A percentile compares a stretch with the other conserved stretches of the same genome.
Evolutionary conservation across 1,140 invertebrate species (phyloP).

Genomic region (Zophobas atratus): DNA sequence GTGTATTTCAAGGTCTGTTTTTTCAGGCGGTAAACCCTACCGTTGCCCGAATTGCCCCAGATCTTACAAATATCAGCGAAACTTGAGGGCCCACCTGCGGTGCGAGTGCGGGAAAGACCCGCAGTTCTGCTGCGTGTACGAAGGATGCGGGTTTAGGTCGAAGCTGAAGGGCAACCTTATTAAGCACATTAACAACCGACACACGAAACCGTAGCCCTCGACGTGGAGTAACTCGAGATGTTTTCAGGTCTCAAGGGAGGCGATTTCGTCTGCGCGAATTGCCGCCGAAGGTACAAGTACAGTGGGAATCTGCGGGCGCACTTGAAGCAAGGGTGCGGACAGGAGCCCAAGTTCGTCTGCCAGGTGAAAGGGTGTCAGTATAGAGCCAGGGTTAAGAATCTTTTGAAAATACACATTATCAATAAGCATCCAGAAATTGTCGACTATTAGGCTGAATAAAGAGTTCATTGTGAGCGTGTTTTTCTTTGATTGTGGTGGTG

Average conservation of each 20-base stretch:
- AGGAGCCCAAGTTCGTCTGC: conserved; percentile 64
- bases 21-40: conserved; percentile 4
- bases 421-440: conserved; percentile 30
- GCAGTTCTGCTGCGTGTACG: conserved; percentile 79
- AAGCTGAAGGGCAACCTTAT: conserved; percentile 73
- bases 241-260: not conserved
- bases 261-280: not conserved
- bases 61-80: conserved; percentile 48
- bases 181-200: conserved; percentile 71
- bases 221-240: not conserved
- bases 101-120: conserved; percentile 78
- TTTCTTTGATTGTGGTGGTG: not conserved
- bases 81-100: conserved; percentile 68
- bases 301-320: conserved; percentile 66
- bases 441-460: not conserved
- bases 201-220: conserved; percentile 52
- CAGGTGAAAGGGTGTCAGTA: conserved; percentile 27
- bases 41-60: conserved; percentile 23
- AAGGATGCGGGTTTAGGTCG: conserved; percentile 74
- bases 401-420: conserved; percentile 49
- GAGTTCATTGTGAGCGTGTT: no score
- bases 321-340: conserved; percentile 67
- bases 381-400: conserved; percentile 38
- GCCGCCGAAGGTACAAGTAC: conserved; percentile 51
- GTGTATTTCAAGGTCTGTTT: not conserved